Evolutionary conservation across 2,113 vertebrate genomes (phyloP), one percentile per base, ranked within the genome.

Genomic region (Pionites leucogaster): DNA sequence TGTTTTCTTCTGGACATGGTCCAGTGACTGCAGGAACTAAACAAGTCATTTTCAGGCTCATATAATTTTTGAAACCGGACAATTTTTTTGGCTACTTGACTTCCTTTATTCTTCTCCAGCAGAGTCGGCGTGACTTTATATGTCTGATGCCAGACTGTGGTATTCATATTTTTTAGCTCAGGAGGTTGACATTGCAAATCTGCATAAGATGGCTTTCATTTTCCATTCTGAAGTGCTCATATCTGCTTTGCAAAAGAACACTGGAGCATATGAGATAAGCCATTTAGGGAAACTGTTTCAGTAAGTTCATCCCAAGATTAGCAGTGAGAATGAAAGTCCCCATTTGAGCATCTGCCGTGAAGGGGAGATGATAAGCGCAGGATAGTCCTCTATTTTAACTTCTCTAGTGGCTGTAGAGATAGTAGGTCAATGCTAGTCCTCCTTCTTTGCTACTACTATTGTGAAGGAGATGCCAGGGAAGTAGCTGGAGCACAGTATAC

Each of bases 81-180:
- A 27, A 35, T 57, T 81, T 83, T 90, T 94, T 94, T 84, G 47
- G 44, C 41, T 89, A 49, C 79, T 86, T 65, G 47, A 72, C 69
- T 93, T 93, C 27, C 7, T 76, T 93, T 93, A 33, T 81, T 86
- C 24, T 41, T 69, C 80, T 87, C 74, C 84, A 77, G 25, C 52
- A 94, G 46, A 72, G 37, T 49, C 4, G 0, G 31, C 31, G 77
- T 92, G 65, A 62, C 39, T 90, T 87, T n/a, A 1, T 60, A 42
- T 55, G 33, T 63, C 52, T 75, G 63, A 69, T 92, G 65, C 84
- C 90, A 95, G 57, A 88, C 52, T 82, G n/a, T 72, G 44, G 17
- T 80, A 86, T 88, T 94, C 27, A 10, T 94, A n/a, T 63, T 92
- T 92, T 92, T 80, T 86, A 92, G 33, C 77, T 86, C 47, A 46